Evolutionary conservation across 2,797 vertebrate genomes (phyloP).

Genomic region (Cynodonichthys magdalenae): DNA sequence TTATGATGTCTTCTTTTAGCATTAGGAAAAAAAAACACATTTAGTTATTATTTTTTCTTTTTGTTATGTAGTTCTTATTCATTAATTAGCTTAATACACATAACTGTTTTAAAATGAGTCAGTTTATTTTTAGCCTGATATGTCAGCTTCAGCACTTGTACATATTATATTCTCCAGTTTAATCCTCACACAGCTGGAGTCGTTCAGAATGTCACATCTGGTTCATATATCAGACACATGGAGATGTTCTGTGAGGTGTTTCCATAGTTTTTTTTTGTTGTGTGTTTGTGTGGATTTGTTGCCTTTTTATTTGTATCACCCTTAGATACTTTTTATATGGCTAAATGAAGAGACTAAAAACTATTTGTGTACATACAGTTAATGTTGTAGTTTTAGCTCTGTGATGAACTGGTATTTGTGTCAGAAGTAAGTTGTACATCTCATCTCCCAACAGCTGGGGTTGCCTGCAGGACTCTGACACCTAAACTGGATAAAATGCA

Average conservation of each 20-base stretch:
- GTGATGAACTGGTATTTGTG: not conserved
- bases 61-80: not conserved
- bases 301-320: too few relatives aligned
- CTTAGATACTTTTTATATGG: too few relatives aligned
- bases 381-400: conserved; percentile 1
- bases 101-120: not conserved
- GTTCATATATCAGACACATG: too few relatives aligned
- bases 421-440: not conserved
- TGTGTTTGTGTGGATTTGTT: too few relatives aligned
- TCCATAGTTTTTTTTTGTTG: too few relatives aligned
- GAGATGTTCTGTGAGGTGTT: too few relatives aligned
- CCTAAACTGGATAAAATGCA: not conserved
- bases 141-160: not conserved
- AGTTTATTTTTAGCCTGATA: too few relatives aligned
- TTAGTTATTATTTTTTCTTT: not conserved
- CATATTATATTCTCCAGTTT: not conserved
- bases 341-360: too few relatives aligned
- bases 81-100: not conserved
- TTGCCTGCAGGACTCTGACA: not conserved
- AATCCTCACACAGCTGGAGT: too few relatives aligned
- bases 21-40: not conserved
- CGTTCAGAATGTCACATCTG: too few relatives aligned
- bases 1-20: not conserved
- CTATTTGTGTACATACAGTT: not conserved
- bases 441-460: not conserved